Percentiles rank a stretch among this genome's conserved stretches.
Evolutionary conservation across 1,140 invertebrate species (phyloP).

Genomic region (Maniola jurtina): DNA sequence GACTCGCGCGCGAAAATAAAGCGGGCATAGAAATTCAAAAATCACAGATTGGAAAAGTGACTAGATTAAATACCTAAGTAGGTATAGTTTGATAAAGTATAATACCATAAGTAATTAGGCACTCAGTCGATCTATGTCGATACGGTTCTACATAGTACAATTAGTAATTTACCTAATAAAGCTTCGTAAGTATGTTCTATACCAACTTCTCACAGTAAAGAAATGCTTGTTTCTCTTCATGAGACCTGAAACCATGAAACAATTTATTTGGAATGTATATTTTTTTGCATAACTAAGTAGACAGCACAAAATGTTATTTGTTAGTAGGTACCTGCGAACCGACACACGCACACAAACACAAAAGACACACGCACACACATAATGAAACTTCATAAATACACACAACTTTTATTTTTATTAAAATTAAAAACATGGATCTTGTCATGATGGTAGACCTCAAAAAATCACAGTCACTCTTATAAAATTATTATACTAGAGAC

Average conservation of each 20-base stretch:
- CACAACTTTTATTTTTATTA: slow-evolving; percentile 25
- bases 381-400: slow-evolving; percentile 22
- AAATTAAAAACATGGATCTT: slow-evolving; percentile 32
- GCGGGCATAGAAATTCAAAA: too few species aligned
- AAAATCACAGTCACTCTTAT: slow-evolving; percentile 27
- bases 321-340: slow-evolving; percentile 20
- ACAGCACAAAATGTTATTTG: slow-evolving; percentile 17
- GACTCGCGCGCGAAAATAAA: too few species aligned
- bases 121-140: too few species aligned
- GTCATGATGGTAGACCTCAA: slow-evolving; percentile 28
- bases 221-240: slow-evolving; percentile 32
- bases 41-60: too few species aligned
- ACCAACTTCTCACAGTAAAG: slow-evolving; percentile 31
- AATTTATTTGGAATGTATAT: slow-evolving; percentile 8
- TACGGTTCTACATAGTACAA: background rate
- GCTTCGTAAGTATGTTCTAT: slow-evolving; percentile 11
- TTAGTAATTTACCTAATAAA: background rate
- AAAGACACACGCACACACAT: background rate
- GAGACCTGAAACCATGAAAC: slow-evolving; percentile 37
- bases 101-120: too few species aligned
- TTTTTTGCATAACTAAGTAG: background rate
- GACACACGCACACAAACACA: background rate
- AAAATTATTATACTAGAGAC: slow-evolving; percentile 14
- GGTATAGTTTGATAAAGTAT: too few species aligned
- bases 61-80: too few species aligned